Evolutionary conservation across 2,113 vertebrate genomes (phyloP), one percentile per base, ranked within the genome.

Genomic region (Phrynosoma platyrhinos): DNA sequence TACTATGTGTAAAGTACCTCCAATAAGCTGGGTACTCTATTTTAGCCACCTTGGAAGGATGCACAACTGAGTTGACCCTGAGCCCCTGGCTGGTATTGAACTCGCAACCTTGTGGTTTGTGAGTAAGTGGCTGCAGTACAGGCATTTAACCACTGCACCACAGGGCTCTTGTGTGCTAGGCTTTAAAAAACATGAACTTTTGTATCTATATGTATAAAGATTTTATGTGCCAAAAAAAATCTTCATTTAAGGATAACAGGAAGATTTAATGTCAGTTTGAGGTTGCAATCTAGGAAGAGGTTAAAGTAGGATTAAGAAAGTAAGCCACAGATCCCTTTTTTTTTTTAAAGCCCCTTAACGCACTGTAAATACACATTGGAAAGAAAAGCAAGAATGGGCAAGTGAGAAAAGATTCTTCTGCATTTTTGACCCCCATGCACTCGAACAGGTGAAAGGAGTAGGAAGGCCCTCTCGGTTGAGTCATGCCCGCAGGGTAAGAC

Each of bases 341-440:
- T 47, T 7, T 47, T 10, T n/a, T n/a, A 13, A 62, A 81, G 36
- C 7, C 52, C 2, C 21, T 20, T 58, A 72, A 72, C n/a, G 25
- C 68, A 86, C 9, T 40, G 64, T 75, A 47, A 76, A 64, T 47
- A 75, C 13, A 10, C 4, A 62, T 6, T 47, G 27, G 32, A n/a
- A 64, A 69, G 69, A 75, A 82, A 87, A 66, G 18, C 69, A 87
- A 87, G 68, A 75, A 85, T 64, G 16, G 55, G 9, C 69, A 66
- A 66, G 58, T 55, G 7, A 68, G 55, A 71, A 74, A 21, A 13
- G 55, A 62, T 30, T 10, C 8, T 81, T 40, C 53, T 89, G 76
- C 7, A 13, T 62, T 21, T 80, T 80, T 18, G 36, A 66, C 62
- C 77, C 42, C 64, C 40, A 21, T 76, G 30, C 27, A 76, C 53